Evolutionary conservation across 2,888 invertebrate genomes (phyloP).

Genomic region (Cepaea hortensis): DNA sequence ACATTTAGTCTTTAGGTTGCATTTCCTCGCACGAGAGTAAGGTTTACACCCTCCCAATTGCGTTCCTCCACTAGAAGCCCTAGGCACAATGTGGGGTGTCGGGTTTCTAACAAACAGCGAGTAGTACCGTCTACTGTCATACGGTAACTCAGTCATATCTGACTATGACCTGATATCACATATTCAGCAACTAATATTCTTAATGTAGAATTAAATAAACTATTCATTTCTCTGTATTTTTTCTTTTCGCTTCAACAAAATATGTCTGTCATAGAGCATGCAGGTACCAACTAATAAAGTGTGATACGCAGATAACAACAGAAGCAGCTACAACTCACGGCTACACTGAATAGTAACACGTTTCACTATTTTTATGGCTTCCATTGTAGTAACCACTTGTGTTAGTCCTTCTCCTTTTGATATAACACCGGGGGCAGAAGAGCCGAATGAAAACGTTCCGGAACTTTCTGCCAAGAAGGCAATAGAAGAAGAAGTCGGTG

Average conservation of each 20-base stretch:
- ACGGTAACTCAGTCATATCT: too few species aligned
- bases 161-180: too few species aligned
- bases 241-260: not conserved
- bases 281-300: not conserved
- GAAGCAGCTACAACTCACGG: not conserved
- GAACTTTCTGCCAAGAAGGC: constrained; percentile 54
- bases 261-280: not conserved
- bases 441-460: constrained; percentile 46
- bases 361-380: constrained; percentile 21
- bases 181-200: too few species aligned
- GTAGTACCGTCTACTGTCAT: too few species aligned
- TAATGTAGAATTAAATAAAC: too few species aligned
- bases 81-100: too few species aligned
- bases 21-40: too few species aligned
- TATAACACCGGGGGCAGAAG: constrained; percentile 49
- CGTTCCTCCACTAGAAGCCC: too few species aligned
- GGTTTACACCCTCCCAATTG: too few species aligned
- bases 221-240: too few species aligned
- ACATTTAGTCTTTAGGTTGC: too few species aligned
- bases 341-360: constrained; percentile 30
- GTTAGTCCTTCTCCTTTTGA: not conserved
- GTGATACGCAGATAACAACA: not conserved
- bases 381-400: constrained; percentile 1
- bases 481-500: constrained; percentile 57
- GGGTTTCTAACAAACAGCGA: too few species aligned